Evolutionary conservation across 2,797 vertebrate genomes (phyloP).

Genomic region (Phoebastria nigripes): DNA sequence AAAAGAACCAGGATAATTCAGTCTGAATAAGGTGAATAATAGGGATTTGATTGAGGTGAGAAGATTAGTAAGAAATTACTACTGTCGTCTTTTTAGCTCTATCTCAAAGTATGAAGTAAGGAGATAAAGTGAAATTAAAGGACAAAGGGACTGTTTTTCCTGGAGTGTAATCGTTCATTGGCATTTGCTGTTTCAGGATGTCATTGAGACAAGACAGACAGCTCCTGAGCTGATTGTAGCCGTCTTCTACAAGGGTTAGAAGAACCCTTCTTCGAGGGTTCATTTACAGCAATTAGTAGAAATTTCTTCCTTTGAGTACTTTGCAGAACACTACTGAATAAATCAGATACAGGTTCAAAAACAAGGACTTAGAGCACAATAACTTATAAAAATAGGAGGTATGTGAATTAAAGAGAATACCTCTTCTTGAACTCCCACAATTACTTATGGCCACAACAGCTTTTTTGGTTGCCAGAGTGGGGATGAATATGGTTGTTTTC

Average conservation of each 20-base stretch:
- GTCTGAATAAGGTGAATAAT: not conserved
- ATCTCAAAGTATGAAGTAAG: not conserved
- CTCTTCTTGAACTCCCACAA: not conserved
- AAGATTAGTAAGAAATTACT: not conserved
- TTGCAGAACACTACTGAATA: not conserved
- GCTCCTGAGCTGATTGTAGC: not conserved
- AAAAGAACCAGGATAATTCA: not conserved
- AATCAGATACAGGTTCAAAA: not conserved
- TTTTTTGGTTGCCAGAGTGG: not conserved
- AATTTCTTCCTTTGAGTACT: not conserved
- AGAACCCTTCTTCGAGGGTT: not conserved
- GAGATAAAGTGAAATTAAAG: slow-evolving; percentile 2
- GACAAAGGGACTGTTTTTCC: not conserved
- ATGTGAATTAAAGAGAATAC: not conserved
- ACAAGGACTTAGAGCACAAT: not conserved
- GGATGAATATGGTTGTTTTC: not conserved
- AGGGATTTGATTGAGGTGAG: slow-evolving; percentile 1
- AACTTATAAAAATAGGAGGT: not conserved
- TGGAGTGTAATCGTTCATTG: not conserved
- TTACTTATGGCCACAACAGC: not conserved
- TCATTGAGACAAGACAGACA: not conserved
- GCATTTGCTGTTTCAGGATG: not conserved
- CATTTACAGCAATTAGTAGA: not conserved
- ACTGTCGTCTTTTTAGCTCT: not conserved
- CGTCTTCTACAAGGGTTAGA: not conserved